These are phyloP conservation scores for Tholera decimalis DNA, from an alignment of 2,888 invertebrate species.

Conservation along the genomic window DNA sequence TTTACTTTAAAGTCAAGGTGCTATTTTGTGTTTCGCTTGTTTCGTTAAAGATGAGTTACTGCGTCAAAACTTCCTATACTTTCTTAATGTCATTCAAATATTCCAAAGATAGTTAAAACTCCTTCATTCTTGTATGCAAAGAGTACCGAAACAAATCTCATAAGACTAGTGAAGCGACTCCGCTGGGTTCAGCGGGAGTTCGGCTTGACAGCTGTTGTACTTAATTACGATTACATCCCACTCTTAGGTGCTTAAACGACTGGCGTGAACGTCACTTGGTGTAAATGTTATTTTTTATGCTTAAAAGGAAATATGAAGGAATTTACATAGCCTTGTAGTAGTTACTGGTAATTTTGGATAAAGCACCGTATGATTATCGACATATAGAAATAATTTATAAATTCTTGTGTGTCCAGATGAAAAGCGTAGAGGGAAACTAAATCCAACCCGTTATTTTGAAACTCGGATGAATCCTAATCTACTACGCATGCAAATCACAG, in stretches of 20 bases:
- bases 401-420: no score
- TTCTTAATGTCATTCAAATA: conserved; percentile 21
- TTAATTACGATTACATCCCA: conserved; percentile 28
- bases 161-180: conserved; percentile 18
- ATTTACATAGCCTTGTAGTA: no score
- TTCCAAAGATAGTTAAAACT: conserved; percentile 30
- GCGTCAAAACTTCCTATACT: neutral
- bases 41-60: neutral
- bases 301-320: neutral
- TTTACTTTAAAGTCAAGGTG: neutral
- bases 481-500: neutral
- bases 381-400: no score
- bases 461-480: conserved; percentile 2
- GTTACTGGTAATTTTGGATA: no score
- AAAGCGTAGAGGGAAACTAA: neutral
- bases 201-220: conserved; percentile 33
- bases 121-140: neutral
- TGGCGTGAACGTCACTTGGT: neutral
- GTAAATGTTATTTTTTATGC: neutral
- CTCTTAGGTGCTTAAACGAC: neutral
- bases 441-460: neutral
- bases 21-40: neutral
- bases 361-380: no score
- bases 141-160: conserved; percentile 13
- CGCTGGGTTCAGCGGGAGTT: conserved; percentile 19